A percentile compares a stretch with the other conserved stretches of the same genome.
Evolutionary conservation across 1,140 invertebrate genomes (phyloP).

Genomic region (Aphis gossypii): DNA sequence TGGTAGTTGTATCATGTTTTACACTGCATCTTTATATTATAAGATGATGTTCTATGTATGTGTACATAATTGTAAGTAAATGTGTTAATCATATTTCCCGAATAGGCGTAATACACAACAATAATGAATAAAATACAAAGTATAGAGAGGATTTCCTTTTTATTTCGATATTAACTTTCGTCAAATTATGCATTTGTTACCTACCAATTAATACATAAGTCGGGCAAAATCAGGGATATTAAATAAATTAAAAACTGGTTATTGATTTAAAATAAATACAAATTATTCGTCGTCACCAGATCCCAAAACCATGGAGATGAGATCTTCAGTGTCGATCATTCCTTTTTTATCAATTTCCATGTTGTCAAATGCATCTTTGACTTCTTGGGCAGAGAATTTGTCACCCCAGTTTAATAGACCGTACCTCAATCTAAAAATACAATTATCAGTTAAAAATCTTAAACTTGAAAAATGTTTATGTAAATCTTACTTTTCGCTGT

Average conservation of each 20-base stretch:
- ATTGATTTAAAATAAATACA: constrained; percentile 48
- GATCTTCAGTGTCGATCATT: constrained; percentile 88
- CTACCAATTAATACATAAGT: constrained; percentile 48
- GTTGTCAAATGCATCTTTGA: constrained; percentile 93
- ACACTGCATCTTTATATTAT: background rate
- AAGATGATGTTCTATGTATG: background rate
- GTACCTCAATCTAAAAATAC: constrained; percentile 79
- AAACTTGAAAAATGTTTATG: background rate
- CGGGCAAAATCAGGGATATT: constrained; percentile 28
- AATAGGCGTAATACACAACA: background rate
- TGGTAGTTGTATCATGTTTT: background rate
- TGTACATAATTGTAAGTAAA: background rate
- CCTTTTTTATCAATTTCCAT: constrained; percentile 93
- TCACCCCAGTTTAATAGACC: constrained; percentile 95
- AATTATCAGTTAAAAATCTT: background rate
- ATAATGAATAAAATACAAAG: background rate
- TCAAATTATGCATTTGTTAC: constrained; percentile 38
- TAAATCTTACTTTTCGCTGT: constrained; percentile 75
- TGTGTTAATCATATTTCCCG: background rate
- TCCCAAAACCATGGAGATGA: constrained; percentile 65
- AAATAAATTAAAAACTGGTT: constrained; percentile 57
- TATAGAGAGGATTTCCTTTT: constrained; percentile 42
- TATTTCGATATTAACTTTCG: constrained; percentile 55
- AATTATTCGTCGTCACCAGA: constrained; percentile 62
- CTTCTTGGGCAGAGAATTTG: constrained; percentile 91